phyloP scores from a whole-genome alignment of 2,113 vertebrate species.

The Rhombomys opimus region DNA sequence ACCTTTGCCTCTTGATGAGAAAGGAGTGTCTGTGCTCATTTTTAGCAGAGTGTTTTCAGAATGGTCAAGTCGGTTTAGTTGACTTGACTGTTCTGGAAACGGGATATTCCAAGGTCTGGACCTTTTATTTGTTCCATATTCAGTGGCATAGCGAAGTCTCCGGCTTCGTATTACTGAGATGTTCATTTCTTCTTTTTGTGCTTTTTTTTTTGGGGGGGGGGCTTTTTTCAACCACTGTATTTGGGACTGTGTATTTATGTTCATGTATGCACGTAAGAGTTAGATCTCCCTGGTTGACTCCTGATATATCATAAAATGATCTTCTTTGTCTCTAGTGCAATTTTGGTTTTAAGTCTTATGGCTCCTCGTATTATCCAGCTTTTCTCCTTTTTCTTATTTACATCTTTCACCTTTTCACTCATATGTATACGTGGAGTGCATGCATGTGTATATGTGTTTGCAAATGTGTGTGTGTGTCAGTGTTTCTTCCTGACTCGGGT shows the following conservation, averaged over 20 bases:
- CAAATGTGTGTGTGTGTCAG: no score
- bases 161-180: background rate
- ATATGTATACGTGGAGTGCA: background rate
- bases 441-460: background rate
- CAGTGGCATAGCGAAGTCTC: background rate
- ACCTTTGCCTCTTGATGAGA: background rate
- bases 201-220: background rate
- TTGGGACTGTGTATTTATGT: background rate
- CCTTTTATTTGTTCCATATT: background rate
- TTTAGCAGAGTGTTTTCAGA: background rate
- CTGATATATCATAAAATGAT: background rate
- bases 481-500: background rate
- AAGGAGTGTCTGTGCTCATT: background rate
- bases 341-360: background rate
- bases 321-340: background rate
- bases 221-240: background rate
- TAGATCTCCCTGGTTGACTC: background rate
- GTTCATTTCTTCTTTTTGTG: background rate
- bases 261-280: background rate
- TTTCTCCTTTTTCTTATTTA: background rate
- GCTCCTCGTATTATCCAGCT: background rate
- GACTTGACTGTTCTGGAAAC: no score
- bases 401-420: background rate
- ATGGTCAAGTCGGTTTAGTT: no score
- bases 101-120: background rate